Base-by-base conservation (phyloP, 64 coral and sea anemone species). In the Platygyra sinensis region DNA sequence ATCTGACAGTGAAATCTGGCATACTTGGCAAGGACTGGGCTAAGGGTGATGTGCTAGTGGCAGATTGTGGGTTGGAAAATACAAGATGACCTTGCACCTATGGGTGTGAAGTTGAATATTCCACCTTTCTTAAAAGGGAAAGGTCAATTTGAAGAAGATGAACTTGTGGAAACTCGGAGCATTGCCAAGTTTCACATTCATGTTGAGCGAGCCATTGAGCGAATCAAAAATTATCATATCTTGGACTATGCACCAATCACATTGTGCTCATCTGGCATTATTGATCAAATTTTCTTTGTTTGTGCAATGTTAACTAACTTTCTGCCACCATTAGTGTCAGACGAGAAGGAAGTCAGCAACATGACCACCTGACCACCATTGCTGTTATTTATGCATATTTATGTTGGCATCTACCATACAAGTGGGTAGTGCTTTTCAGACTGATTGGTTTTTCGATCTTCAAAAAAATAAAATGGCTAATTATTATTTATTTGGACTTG, bases 231-330 rank as follows among this genome's bases (percentile, higher is more conserved):
- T 77, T 92, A 86, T 91, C 91, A 79, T 31, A 93, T 93, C 25
- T 76, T 93, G 61, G 91, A 93, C 30, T 79, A 80, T 88, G 85
- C 62, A 3, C 84, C 92, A 62, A 75, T 80, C 31, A 36, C 33
- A 30, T 63, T 89, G 79, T 88, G 76, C 33, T 52, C 76, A 28
- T 88, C 76, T 33, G 78, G 72, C 19, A 24, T 83, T 69, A 81
- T 89, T 60, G 87, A 89, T 74, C 92, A 94, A 89, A 80, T 94
- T 38, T 94, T 94, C 46, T 94, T 89, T 89, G 79, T 86, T 33
- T 92, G 90, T 86, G 80, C 80, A 14, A 79, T 92, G 90, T 64
- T 92, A 8, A 86, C 81, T 20, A 92, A 86, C 52, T 93, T 93
- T 83, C 67, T 88, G 73, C 74, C 82, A 86, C 91, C 83, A 79